phyloP scores from a whole-genome alignment of 2,797 vertebrate species.

The Schizothorax lantsangensis region DNA sequence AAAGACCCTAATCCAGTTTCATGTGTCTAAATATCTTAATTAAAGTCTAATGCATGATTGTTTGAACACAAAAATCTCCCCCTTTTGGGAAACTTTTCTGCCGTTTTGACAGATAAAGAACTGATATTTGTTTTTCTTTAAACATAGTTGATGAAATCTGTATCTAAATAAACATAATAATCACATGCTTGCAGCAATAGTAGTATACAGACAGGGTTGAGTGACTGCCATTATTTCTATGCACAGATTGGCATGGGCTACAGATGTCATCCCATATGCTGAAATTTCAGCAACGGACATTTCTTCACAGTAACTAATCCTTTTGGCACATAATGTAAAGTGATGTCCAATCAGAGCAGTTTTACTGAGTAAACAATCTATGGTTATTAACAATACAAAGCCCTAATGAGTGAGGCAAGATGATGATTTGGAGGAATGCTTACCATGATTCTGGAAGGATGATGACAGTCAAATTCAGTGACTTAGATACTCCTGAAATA shows the following conservation, averaged over 20 bases:
- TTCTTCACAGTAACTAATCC: conserved; percentile 9
- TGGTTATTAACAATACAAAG: conserved; percentile 7
- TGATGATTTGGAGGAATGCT: conserved; percentile 16
- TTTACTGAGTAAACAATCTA: conserved; percentile 8
- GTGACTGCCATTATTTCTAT: background rate
- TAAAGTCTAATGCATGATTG: background rate
- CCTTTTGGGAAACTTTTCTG: background rate
- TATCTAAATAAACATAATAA: background rate
- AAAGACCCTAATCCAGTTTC: background rate
- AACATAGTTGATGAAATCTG: background rate
- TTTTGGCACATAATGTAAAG: conserved; percentile 3
- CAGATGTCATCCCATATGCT: conserved; percentile 41
- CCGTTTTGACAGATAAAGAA: background rate
- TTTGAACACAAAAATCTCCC: background rate
- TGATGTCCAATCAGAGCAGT: background rate
- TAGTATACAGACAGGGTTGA: background rate
- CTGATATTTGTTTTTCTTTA: background rate
- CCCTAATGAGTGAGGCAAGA: background rate
- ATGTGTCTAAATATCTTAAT: background rate
- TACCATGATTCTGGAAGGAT: conserved; percentile 33
- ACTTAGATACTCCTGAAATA: conserved; percentile 31
- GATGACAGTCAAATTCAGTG: conserved; percentile 10
- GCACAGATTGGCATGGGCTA: conserved; percentile 27
- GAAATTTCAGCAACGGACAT: conserved; percentile 17
- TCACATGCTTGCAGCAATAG: background rate